phyloP scores from a whole-genome alignment of 2,797 vertebrate species.

The Helarctos malayanus region DNA sequence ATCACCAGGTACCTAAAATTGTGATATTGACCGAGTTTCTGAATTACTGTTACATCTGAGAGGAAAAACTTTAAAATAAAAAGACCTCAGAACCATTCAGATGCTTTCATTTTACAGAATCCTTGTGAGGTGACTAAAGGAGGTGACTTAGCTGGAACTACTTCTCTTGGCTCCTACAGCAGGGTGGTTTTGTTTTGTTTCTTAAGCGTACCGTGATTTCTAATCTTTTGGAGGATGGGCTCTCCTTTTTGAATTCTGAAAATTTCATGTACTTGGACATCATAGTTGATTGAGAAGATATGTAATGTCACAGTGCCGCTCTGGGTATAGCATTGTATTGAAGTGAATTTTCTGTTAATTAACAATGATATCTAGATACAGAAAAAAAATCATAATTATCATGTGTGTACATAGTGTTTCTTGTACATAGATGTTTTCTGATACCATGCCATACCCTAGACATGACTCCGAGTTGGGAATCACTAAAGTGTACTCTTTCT shows the following conservation, averaged over 20 bases:
- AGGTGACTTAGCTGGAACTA: not conserved
- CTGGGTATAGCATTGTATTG: not conserved
- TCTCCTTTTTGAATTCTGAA: slow-evolving; percentile 8
- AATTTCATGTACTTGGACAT: not conserved
- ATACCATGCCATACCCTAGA: not conserved
- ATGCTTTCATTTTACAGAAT: not conserved
- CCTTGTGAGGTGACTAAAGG: not conserved
- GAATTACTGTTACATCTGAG: slow-evolving; percentile 27
- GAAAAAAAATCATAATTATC: not conserved
- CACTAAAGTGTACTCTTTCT: not conserved
- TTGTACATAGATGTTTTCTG: not conserved
- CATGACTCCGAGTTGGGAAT: not conserved
- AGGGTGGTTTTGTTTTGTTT: not conserved
- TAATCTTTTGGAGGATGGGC: not conserved
- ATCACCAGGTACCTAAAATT: not conserved
- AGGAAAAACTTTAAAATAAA: not conserved
- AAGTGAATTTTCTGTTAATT: not conserved
- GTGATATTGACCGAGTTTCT: not conserved
- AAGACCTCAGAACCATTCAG: not conserved
- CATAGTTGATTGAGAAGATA: not conserved
- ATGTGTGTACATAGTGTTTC: not conserved
- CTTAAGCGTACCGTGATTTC: not conserved
- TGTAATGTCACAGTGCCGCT: not conserved
- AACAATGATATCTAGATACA: not conserved
- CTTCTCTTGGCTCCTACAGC: not conserved